Evolutionary conservation across 2,113 vertebrate species (phyloP).

Genomic region (Cepphus grylle): DNA sequence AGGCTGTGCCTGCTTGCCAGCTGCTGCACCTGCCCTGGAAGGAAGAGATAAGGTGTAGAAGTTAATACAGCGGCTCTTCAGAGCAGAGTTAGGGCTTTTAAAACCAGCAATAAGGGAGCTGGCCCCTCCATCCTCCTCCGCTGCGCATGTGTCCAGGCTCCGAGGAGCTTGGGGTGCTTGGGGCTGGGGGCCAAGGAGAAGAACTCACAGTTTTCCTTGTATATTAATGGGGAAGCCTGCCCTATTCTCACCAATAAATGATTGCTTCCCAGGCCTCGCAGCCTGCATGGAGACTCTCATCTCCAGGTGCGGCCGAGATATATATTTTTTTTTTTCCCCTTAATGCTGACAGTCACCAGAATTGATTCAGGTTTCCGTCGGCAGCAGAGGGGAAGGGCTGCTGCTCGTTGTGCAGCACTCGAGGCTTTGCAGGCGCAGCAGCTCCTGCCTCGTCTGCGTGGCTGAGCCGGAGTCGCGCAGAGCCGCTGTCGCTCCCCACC

Average conservation of each 20-base stretch:
- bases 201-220: not conserved
- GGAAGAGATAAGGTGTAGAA: not conserved
- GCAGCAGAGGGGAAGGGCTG: not conserved
- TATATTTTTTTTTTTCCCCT: rapidly evolving
- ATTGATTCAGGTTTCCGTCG: not conserved
- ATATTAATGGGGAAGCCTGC: not conserved
- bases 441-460: not conserved
- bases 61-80: not conserved
- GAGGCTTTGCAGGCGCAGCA: slow-evolving; percentile 5
- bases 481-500: not conserved
- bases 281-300: not conserved
- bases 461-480: not conserved
- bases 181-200: not conserved
- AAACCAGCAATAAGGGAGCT: not conserved
- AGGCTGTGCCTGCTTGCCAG: not conserved
- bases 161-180: not conserved
- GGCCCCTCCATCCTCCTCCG: not conserved
- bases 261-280: not conserved
- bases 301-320: no score
- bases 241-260: rapidly evolving
- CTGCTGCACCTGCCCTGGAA: slow-evolving; percentile 11
- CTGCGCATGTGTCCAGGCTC: not conserved
- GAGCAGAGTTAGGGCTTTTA: not conserved
- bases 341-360: not conserved
- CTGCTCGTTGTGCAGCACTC: not conserved